Evolutionary conservation across 2,888 invertebrate species (phyloP), one percentile per base, ranked within the genome.

Genomic region (Lutraria lutraria): DNA sequence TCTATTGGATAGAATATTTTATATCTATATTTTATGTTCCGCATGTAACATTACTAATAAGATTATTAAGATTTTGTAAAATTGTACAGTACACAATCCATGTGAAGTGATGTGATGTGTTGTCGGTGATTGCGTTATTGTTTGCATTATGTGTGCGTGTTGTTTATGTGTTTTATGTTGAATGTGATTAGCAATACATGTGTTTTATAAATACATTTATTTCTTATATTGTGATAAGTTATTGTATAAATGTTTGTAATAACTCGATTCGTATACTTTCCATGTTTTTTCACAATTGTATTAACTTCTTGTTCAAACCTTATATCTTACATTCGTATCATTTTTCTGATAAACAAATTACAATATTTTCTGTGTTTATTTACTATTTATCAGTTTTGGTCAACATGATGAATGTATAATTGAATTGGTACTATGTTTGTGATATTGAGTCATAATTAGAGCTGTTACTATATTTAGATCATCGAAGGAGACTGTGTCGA

Each of bases 151-250:
- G 63, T 68, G 0, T n/a, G 25, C 25, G 12, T 43, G 43, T 2
- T 43, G 43, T 43, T 43, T 4, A 43, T 68, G 25, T 25, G n/a
- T 25, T 68, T 68, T 68, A 10, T 68, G 25, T 68, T 68, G 63
- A 68, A 68, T 68, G 25, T 68, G n/a, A n/a, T n/a, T n/a, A 68
- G 63, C 63, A 25, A 12, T 68, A 25, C 25, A 10, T 25, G 63
- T 68, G 25, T 68, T 68, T 68, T 25, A 19, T 56, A 12, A 56
- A 56, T 56, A 25, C 63, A 25, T 68, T 68, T 68, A 68, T n/a
- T 68, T 68, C 63, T n/a, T 68, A n/a, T 68, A 25, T 10, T 68
- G 63, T 68, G 63, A 68, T 68, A 68, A n/a, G 25, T 68, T 68
- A 68, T 68, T 68, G n/a, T 68, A 68, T 8, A 8, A n/a, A 68